Evolutionary conservation across 2,113 vertebrate species (phyloP).

Genomic region (Orthonyx spaldingii): DNA sequence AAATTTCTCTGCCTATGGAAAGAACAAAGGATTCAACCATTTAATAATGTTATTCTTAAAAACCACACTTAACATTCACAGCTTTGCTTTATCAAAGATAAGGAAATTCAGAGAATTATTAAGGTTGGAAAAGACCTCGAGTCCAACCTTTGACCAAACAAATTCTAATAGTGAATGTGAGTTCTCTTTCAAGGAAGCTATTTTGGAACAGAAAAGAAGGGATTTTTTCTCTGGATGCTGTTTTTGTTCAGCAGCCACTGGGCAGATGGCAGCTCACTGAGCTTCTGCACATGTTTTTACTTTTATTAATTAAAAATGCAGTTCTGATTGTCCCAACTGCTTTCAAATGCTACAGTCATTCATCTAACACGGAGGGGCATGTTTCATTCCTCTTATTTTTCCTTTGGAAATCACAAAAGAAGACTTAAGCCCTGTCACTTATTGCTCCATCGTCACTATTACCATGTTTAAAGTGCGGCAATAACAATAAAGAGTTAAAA

Average conservation of each 20-base stretch:
- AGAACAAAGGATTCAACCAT: background rate
- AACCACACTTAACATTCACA: background rate
- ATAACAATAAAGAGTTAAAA: background rate
- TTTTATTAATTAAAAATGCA: background rate
- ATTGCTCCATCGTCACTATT: background rate
- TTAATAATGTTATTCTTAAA: background rate
- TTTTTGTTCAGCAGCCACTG: background rate
- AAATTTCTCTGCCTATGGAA: constrained; percentile 86
- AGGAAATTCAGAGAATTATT: background rate
- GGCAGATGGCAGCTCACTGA: background rate
- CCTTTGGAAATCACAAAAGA: background rate
- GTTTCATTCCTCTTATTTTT: background rate
- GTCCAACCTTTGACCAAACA: background rate
- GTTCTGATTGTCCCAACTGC: background rate
- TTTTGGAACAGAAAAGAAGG: background rate
- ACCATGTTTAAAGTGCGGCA: background rate
- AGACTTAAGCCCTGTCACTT: background rate
- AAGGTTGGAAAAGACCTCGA: background rate
- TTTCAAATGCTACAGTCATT: background rate
- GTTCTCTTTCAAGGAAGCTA: background rate
- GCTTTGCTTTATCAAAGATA: background rate
- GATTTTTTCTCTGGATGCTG: background rate
- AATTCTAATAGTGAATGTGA: background rate
- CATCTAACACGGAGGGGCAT: background rate
- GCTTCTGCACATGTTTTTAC: background rate